These are phyloP conservation scores for Catharus minimus DNA, from an alignment of 2,113 vertebrate species.

Conservation along the genomic window DNA sequence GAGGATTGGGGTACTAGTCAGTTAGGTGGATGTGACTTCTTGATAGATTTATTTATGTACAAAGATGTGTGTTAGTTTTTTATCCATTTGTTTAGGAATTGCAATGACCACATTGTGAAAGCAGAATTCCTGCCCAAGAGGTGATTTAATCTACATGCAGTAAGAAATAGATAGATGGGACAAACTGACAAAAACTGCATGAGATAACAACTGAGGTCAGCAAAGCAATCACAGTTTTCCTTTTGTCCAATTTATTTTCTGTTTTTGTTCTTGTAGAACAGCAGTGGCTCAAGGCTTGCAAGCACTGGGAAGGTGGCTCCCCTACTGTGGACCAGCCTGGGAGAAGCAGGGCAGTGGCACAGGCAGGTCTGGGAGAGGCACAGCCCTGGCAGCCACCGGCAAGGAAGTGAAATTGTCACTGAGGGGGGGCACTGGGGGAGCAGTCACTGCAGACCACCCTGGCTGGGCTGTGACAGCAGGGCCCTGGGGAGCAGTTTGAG, in stretches of 20 bases:
- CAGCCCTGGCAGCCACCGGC: not conserved
- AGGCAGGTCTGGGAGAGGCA: not conserved
- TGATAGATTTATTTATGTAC: not conserved
- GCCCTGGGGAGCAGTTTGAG: not conserved
- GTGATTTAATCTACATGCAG: not conserved
- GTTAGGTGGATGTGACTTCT: not conserved
- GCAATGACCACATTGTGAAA: not conserved
- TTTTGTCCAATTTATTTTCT: not conserved
- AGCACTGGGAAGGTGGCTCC: not conserved
- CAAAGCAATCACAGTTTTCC: not conserved
- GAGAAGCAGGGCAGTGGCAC: not conserved
- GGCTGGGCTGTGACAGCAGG: fast-evolving
- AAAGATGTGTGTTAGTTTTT: not conserved
- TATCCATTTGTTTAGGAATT: not conserved
- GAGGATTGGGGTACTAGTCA: not conserved
- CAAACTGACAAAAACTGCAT: not conserved
- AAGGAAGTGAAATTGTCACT: not conserved
- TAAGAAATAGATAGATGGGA: not conserved
- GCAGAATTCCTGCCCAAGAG: not conserved
- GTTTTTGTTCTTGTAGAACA: not conserved
- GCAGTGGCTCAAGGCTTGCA: not conserved
- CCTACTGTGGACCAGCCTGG: not conserved
- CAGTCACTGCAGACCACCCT: constrained; percentile 9
- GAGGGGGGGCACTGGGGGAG: not conserved
- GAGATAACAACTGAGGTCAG: not conserved